A percentile compares a stretch with the other conserved stretches of the same genome.
Evolutionary conservation across 35 echinoderm and acorn worm genomes (phyloP).

Genomic region (Heliocidaris tuberculata): DNA sequence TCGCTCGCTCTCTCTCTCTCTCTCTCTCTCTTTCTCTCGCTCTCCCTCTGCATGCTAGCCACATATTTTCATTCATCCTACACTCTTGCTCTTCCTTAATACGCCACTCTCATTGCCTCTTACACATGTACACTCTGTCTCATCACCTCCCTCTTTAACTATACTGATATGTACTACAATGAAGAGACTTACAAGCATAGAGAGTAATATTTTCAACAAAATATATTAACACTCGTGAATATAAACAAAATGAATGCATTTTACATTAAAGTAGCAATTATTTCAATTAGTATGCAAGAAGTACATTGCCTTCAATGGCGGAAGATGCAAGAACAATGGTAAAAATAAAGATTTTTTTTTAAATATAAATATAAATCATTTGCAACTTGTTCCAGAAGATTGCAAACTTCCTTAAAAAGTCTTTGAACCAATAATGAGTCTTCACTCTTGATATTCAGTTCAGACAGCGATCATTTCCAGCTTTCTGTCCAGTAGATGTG

Average conservation of each 20-base stretch:
- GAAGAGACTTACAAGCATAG: background rate
- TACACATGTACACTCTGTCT: too few species aligned
- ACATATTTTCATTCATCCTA: too few species aligned
- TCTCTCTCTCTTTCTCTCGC: too few species aligned
- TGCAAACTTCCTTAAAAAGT: background rate
- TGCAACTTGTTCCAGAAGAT: background rate
- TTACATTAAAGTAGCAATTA: background rate
- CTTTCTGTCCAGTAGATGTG: background rate
- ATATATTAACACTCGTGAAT: background rate
- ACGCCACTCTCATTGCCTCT: too few species aligned
- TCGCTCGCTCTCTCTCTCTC: too few species aligned
- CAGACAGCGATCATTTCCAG: background rate
- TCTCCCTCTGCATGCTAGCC: too few species aligned
- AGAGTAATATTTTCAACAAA: background rate
- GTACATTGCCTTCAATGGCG: background rate
- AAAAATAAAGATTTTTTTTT: too few species aligned
- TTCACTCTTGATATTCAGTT: too few species aligned
- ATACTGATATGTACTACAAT: too few species aligned
- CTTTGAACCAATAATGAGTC: background rate
- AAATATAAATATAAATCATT: too few species aligned
- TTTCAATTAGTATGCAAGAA: too few species aligned
- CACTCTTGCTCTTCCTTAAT: background rate
- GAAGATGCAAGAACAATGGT: background rate
- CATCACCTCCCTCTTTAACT: too few species aligned
- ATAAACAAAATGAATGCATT: background rate